Evolutionary conservation across 2,797 vertebrate species (phyloP).

Genomic region (Heliangelus exortis): DNA sequence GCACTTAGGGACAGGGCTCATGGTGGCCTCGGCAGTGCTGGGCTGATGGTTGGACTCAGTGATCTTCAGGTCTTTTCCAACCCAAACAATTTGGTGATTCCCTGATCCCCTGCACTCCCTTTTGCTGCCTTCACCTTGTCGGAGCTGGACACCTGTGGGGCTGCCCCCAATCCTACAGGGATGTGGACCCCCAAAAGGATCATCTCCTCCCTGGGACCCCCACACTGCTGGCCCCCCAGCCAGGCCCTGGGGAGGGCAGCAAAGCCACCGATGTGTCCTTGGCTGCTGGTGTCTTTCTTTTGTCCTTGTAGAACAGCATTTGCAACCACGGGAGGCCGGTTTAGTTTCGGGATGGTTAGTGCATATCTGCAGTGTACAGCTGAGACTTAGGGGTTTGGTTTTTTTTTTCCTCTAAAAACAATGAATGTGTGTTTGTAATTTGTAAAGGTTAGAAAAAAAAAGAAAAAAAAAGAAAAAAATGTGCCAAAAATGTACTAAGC

Average conservation of each 20-base stretch:
- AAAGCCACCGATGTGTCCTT: not conserved
- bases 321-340: slow-evolving; percentile 17
- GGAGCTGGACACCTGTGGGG: not conserved
- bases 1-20: no score
- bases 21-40: no score
- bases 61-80: no score
- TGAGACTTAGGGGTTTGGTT: slow-evolving; percentile 21
- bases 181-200: not conserved
- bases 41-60: no score
- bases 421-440: slow-evolving; percentile 76
- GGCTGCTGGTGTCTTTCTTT: not conserved
- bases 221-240: not conserved
- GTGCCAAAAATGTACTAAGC: slow-evolving; percentile 60
- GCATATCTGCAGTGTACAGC: slow-evolving; percentile 52
- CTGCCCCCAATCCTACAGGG: not conserved
- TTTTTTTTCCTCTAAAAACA: slow-evolving; percentile 63
- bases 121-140: not conserved
- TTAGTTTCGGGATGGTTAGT: slow-evolving; percentile 47
- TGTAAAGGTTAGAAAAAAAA: slow-evolving; percentile 35
- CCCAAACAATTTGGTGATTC: no score
- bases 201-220: not conserved
- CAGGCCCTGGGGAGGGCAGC: not conserved
- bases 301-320: slow-evolving; percentile 28
- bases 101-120: not conserved
- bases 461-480: not conserved